phyloP scores from a whole-genome alignment of 2,888 invertebrate genomes.

The Drosophila recens region DNA sequence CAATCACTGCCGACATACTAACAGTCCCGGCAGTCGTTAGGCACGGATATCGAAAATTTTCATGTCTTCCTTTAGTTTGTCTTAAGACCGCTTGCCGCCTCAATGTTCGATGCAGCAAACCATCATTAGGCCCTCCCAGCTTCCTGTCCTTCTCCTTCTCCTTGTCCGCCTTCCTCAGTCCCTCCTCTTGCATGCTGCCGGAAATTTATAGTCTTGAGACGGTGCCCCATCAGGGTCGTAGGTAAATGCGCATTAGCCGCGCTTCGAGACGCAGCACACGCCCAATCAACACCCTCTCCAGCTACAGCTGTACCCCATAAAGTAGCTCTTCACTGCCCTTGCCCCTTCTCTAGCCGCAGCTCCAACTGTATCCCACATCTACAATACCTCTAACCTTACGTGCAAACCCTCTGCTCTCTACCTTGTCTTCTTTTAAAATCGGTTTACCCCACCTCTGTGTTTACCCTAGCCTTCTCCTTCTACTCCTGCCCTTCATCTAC shows the following conservation, averaged over 20 bases:
- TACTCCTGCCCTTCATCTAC: neutral
- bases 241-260: constrained; percentile 72
- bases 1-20: constrained; percentile 15
- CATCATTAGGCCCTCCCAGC: constrained; percentile 60
- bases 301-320: neutral
- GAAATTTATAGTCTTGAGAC: constrained; percentile 73
- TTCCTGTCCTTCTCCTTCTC: neutral
- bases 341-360: neutral
- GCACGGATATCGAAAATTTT: constrained; percentile 80
- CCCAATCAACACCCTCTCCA: constrained; percentile 23
- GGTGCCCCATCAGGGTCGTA: constrained; percentile 48
- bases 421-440: neutral
- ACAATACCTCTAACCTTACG: neutral
- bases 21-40: constrained; percentile 68
- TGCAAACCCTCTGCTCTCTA: neutral
- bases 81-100: constrained; percentile 53
- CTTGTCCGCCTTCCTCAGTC: neutral
- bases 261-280: constrained; percentile 28
- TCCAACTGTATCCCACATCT: neutral
- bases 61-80: constrained; percentile 82
- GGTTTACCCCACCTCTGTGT: neutral
- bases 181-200: constrained; percentile 38
- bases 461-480: neutral
- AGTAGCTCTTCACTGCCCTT: too few species aligned
- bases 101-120: constrained; percentile 50